Base-by-base conservation (phyloP, 2,797 vertebrate species). In the Eutrigla gurnardus region DNA sequence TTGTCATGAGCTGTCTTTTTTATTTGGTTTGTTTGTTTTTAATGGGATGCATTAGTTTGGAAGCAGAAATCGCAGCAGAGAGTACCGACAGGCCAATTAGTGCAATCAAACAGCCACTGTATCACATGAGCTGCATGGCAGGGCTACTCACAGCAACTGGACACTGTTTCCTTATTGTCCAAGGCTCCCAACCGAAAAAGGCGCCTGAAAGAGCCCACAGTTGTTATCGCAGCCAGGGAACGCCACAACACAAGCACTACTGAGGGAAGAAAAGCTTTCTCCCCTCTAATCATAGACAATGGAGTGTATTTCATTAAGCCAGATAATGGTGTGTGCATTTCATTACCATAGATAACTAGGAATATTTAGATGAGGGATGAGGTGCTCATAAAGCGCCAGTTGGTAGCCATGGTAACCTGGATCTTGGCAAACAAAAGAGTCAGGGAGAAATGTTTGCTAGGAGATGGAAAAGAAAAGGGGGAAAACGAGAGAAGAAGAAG, bases 301-400 rank as follows among this genome's bases (percentile, higher is more conserved):
- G 73, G 85, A 88, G 87, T 82, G 88, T 86, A 85, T 93, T 92
- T 93, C 91, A 92, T 92, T 93, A 92, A 90, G 89, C 91, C 88
- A 81, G 85, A 93, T 93, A 93, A 93, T 91, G 89, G 89, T 86
- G 91, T 91, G 88, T 92, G 93, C 91, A 92, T 94, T 90, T 93
- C 91, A 94, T 94, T 94, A 91, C 86, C 93, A 92, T 93, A 90
- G 87, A 92, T 94, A 93, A 93, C 90, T 86, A 86, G 87, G 91
- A 81, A 89, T 91, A 93, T 93, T 93, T 87, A 92, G 89, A 92
- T 93, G 93, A 93, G 89, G 88, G 86, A 93, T 91, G 92, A 91
- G 92, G 90, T 88, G 88, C 91, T 91, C 87, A 77, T 91, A 87
- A 88, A 88, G 90, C 81, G 73, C 87, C 90, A 63, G 83, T 75